A percentile compares a stretch with the other conserved stretches of the same genome.
These are phyloP conservation scores for Acanthoscelides obtectus DNA, from an alignment of 2,888 invertebrate genomes.

Conservation along the genomic window DNA sequence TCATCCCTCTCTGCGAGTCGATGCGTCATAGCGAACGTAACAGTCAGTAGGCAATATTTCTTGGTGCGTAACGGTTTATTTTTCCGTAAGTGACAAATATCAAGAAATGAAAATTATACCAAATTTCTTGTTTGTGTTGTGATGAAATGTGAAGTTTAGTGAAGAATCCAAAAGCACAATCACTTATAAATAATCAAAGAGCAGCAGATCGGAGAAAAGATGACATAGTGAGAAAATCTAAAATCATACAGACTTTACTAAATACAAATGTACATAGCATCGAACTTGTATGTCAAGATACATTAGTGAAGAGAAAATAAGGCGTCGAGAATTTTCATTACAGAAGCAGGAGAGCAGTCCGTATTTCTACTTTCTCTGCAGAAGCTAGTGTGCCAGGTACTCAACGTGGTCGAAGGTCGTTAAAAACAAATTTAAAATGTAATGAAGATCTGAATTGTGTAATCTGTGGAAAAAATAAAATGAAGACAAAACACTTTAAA, in stretches of 20 bases:
- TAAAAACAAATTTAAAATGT: neutral
- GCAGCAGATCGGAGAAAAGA: constrained; percentile 6
- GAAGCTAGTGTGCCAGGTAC: neutral
- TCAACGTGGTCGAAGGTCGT: neutral
- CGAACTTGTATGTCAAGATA: constrained; percentile 41
- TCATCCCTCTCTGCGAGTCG: too few species aligned
- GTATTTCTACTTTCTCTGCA: neutral
- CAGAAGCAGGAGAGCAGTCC: neutral
- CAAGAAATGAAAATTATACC: too few species aligned
- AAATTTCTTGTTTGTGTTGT: neutral
- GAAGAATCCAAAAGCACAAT: neutral
- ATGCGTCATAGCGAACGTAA: too few species aligned
- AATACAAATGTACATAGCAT: neutral
- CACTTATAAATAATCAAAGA: constrained; percentile 1
- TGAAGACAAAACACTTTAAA: too few species aligned
- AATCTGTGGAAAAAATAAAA: too few species aligned
- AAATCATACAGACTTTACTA: constrained; percentile 3
- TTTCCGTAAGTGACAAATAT: too few species aligned
- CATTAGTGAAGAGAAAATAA: neutral
- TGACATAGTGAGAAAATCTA: neutral
- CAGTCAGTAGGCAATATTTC: too few species aligned
- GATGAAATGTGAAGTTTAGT: neutral
- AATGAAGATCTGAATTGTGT: neutral
- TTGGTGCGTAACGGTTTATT: too few species aligned
- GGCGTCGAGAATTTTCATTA: neutral